Conservation (phyloP, 2,888 invertebrate genomes). For the Scelioninae gen. 1 region DNA sequence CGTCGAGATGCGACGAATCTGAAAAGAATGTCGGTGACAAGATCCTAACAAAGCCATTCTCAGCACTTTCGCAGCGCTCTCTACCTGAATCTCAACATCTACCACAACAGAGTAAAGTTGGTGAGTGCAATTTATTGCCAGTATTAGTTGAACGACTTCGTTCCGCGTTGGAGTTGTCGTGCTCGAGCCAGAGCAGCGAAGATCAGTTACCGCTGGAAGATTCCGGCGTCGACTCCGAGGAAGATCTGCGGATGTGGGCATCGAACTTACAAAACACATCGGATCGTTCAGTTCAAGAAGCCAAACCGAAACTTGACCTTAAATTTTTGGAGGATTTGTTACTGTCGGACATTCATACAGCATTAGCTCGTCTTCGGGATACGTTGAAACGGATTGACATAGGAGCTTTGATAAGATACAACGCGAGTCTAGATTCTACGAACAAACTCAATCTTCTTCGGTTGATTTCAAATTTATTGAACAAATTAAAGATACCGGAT, state of each 20-base stretch:
- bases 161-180: slow-evolving; percentile 82
- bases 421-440: slow-evolving; percentile 84
- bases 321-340: slow-evolving; percentile 87
- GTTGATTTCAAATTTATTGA: slow-evolving; percentile 89
- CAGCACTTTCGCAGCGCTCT: slow-evolving; percentile 52
- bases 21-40: slow-evolving; percentile 63
- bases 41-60: slow-evolving; percentile 54
- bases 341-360: slow-evolving; percentile 91
- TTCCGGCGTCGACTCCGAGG: slow-evolving; percentile 86
- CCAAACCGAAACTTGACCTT: slow-evolving; percentile 81
- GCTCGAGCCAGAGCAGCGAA: slow-evolving; percentile 73
- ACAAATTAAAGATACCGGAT: slow-evolving; percentile 84
- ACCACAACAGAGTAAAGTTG: slow-evolving; percentile 76
- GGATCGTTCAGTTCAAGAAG: slow-evolving; percentile 83
- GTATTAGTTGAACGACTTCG: slow-evolving; percentile 84
- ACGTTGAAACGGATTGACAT: slow-evolving; percentile 87
- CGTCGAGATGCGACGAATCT: slow-evolving; percentile 70
- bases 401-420: slow-evolving; percentile 85
- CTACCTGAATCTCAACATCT: slow-evolving; percentile 60
- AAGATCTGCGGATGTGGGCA: slow-evolving; percentile 87
- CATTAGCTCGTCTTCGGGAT: slow-evolving; percentile 90
- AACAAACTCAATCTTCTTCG: slow-evolving; percentile 88
- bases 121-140: slow-evolving; percentile 84
- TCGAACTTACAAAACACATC: slow-evolving; percentile 85
- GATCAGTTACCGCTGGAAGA: slow-evolving; percentile 76